A percentile compares a stretch with the other conserved stretches of the same genome.
These are phyloP conservation scores for Eublepharis macularius DNA, from an alignment of 2,113 vertebrate species.

Conservation along the genomic window DNA sequence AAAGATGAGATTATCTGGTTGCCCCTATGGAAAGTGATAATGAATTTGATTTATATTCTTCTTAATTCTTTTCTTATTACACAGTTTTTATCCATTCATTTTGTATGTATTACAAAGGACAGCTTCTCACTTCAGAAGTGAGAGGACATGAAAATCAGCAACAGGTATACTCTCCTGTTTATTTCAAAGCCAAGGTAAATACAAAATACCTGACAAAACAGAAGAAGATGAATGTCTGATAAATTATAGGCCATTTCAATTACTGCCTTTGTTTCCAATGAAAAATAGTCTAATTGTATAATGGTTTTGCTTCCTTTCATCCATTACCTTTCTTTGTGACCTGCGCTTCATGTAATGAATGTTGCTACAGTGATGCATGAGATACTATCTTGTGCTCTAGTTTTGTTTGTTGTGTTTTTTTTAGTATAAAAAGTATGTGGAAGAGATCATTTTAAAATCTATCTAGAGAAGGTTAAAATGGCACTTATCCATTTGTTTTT, in stretches of 20 bases:
- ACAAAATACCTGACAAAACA: conserved; percentile 1
- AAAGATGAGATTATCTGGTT: background rate
- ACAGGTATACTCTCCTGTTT: background rate
- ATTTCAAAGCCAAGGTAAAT: background rate
- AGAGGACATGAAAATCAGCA: background rate
- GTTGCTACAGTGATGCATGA: conserved; percentile 10
- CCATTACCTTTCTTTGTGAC: background rate
- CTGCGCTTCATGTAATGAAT: background rate
- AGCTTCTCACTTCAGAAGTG: background rate
- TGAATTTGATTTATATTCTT: background rate
- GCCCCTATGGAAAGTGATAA: background rate
- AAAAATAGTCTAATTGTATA: background rate
- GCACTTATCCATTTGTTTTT: conserved; percentile 31
- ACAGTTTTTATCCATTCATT: background rate
- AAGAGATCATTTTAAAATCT: background rate
- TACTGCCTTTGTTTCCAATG: conserved; percentile 10
- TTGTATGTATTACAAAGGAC: background rate
- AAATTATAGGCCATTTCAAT: conserved; percentile 5
- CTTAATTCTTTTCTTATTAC: background rate
- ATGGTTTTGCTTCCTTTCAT: background rate
- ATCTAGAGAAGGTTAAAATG: conserved; percentile 10
- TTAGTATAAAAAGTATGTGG: background rate
- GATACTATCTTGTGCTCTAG: background rate
- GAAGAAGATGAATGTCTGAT: conserved; percentile 10
- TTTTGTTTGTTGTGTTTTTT: background rate